A percentile compares a stretch with the other conserved stretches of the same genome.
Evolutionary conservation across 1,140 invertebrate species (phyloP).

Genomic region (Leptinotarsa undecemlineata): DNA sequence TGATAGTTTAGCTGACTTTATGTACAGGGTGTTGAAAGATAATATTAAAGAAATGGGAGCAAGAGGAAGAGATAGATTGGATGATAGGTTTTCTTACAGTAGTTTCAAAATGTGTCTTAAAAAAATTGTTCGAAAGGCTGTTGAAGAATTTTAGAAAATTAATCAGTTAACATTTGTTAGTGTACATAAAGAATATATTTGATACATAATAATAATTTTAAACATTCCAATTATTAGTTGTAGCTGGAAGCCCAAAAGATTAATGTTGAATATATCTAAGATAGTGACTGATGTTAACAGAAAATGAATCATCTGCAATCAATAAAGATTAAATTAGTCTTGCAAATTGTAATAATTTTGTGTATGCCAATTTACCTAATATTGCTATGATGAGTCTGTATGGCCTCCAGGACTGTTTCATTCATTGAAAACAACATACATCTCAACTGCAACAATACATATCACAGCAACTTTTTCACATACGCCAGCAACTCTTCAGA

Average conservation of each 20-base stretch:
- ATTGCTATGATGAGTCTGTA: no score
- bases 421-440: no score
- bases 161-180: background rate
- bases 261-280: no score
- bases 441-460: no score
- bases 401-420: no score
- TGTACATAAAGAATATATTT: conserved; percentile 31
- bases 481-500: no score
- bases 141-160: background rate
- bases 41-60: conserved; percentile 67
- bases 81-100: conserved; percentile 79
- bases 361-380: no score
- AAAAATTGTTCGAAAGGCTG: conserved; percentile 32
- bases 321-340: background rate
- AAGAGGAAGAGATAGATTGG: conserved; percentile 71
- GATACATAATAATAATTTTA: background rate
- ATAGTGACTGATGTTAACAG: no score
- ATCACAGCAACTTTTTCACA: no score
- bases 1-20: conserved; percentile 76
- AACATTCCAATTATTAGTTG: no score
- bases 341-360: background rate
- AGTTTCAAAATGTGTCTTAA: conserved; percentile 31
- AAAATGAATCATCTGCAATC: no score
- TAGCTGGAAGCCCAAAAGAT: no score
- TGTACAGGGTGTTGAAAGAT: conserved; percentile 67